These are phyloP conservation scores for Pomacea canaliculata DNA, from an alignment of 2,888 invertebrate genomes.

Conservation along the genomic window DNA sequence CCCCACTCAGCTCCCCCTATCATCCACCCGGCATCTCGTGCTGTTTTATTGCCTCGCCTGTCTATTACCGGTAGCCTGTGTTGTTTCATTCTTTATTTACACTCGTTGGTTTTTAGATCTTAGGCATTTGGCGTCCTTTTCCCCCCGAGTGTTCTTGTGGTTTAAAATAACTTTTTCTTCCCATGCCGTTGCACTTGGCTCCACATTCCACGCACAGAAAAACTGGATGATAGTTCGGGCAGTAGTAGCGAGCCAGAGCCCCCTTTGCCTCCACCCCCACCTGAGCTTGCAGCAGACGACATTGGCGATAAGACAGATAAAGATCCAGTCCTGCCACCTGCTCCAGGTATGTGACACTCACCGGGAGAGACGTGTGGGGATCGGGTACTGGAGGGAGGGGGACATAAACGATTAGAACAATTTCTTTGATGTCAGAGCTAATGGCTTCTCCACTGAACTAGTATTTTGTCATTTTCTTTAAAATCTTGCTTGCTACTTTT, in stretches of 20 bases:
- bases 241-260: slow-evolving; percentile 23
- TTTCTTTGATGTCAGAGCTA: no score
- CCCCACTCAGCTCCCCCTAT: no score
- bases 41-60: no score
- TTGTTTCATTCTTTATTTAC: no score
- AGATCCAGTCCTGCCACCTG: slow-evolving; percentile 10
- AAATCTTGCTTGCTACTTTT: no score
- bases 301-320: not conserved
- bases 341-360: not conserved
- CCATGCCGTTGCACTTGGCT: not conserved
- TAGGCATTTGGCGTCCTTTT: not conserved
- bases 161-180: not conserved
- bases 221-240: slow-evolving; percentile 36
- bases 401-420: no score
- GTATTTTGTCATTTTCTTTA: no score
- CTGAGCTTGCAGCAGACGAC: slow-evolving; percentile 14
- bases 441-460: no score
- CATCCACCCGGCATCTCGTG: no score
- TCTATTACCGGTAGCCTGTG: no score
- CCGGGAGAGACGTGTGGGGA: no score
- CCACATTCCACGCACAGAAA: slow-evolving; percentile 20
- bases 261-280: slow-evolving; percentile 23
- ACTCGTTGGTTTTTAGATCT: not conserved
- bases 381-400: no score
- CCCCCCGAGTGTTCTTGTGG: not conserved